A percentile compares a stretch with the other conserved stretches of the same genome.
These are phyloP conservation scores for Tribolium freemani DNA, from an alignment of 2,888 invertebrate species.

Conservation along the genomic window DNA sequence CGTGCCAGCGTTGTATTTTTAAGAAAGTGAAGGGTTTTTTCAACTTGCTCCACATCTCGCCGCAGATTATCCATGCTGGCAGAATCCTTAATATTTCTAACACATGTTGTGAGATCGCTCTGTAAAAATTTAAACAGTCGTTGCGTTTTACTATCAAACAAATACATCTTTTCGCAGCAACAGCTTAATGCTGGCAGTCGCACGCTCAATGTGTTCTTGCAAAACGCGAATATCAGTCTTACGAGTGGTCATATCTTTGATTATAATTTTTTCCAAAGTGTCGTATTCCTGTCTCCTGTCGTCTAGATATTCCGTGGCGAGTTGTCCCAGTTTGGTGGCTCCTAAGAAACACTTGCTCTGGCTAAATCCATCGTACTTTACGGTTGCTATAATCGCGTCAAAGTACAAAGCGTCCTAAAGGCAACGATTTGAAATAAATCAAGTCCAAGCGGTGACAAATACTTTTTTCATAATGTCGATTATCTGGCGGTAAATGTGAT, in stretches of 20 bases:
- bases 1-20: constrained; percentile 66
- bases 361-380: constrained; percentile 72
- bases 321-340: constrained; percentile 77
- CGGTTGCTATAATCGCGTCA: constrained; percentile 73
- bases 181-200: constrained; percentile 67
- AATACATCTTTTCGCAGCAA: constrained; percentile 68
- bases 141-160: not conserved
- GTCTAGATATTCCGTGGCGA: constrained; percentile 77
- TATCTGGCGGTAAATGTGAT: constrained; percentile 74
- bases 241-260: constrained; percentile 75
- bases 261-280: constrained; percentile 73
- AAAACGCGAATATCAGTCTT: constrained; percentile 72
- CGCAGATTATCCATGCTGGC: constrained; percentile 60
- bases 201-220: constrained; percentile 64
- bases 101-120: constrained; percentile 61
- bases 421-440: not conserved
- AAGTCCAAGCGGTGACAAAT: constrained; percentile 15
- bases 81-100: constrained; percentile 45
- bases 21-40: constrained; percentile 64
- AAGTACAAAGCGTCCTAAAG: constrained; percentile 76
- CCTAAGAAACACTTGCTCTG: constrained; percentile 76
- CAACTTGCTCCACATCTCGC: constrained; percentile 63
- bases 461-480: constrained; percentile 76
- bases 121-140: constrained; percentile 38
- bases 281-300: constrained; percentile 75